These are phyloP conservation scores for Idaea biselata DNA, from an alignment of 2,888 invertebrate genomes.

Conservation along the genomic window DNA sequence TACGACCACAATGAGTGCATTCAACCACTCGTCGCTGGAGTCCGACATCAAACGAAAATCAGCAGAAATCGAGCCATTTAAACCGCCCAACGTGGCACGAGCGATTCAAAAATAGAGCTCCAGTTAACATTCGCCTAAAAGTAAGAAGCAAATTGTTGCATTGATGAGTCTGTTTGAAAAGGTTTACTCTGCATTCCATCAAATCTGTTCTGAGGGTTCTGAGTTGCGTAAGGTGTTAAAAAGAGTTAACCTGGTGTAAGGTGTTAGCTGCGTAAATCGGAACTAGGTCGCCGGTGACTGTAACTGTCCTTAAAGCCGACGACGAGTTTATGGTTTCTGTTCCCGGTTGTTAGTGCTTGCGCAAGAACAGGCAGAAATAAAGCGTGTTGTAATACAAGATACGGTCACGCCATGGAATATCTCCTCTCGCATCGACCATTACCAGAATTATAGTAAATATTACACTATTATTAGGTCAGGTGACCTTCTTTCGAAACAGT, in stretches of 20 bases:
- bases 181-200: background rate
- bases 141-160: no score
- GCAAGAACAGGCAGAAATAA: slow-evolving; percentile 65
- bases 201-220: background rate
- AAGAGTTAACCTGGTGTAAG: background rate
- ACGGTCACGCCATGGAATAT: slow-evolving; percentile 35
- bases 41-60: no score
- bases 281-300: slow-evolving; percentile 29
- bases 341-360: slow-evolving; percentile 49
- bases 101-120: no score
- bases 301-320: slow-evolving; percentile 37
- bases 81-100: no score
- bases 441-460: slow-evolving; percentile 51
- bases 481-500: slow-evolving; percentile 35
- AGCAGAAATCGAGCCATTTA: no score
- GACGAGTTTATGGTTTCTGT: slow-evolving; percentile 41
- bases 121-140: no score
- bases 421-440: slow-evolving; percentile 50
- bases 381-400: slow-evolving; percentile 51
- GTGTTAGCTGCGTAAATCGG: slow-evolving; percentile 13
- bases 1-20: no score
- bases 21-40: no score
- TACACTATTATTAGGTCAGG: slow-evolving; percentile 37
- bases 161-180: no score
- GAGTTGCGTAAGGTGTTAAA: background rate